Evolutionary conservation across 2,888 invertebrate species (phyloP).

Genomic region (Tinea pellionella): DNA sequence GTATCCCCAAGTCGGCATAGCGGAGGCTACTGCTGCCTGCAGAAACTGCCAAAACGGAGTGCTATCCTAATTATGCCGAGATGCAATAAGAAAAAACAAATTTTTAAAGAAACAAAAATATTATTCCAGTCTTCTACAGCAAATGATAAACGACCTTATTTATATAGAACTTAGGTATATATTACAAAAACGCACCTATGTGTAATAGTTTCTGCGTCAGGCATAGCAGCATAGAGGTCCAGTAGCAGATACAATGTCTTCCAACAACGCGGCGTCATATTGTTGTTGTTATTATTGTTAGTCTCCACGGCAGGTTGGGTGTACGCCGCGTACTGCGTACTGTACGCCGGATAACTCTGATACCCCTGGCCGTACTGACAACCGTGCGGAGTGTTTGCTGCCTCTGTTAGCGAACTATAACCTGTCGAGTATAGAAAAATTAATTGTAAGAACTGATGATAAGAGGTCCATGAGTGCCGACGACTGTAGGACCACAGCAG

Average conservation of each 20-base stretch:
- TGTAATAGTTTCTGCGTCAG: conserved; percentile 92
- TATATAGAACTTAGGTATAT: not conserved
- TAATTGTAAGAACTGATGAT: not conserved
- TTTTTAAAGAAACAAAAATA: too few species aligned
- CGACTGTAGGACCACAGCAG: too few species aligned
- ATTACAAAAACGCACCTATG: conserved; percentile 61
- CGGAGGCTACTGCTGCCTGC: too few species aligned
- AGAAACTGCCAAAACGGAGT: too few species aligned
- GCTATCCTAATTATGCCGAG: too few species aligned
- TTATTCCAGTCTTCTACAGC: too few species aligned
- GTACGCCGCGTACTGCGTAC: not conserved
- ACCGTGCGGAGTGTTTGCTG: conserved; percentile 72
- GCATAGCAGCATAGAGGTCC: conserved; percentile 93
- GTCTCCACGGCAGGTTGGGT: conserved; percentile 14
- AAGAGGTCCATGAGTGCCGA: too few species aligned
- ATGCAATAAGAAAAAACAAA: too few species aligned
- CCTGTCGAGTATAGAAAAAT: conserved; percentile 41
- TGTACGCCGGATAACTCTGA: conserved; percentile 7
- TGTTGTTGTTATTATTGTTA: conserved; percentile 20
- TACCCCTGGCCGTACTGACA: conserved; percentile 69
- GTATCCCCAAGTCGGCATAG: too few species aligned
- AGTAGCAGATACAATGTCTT: conserved; percentile 92
- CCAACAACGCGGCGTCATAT: conserved; percentile 86
- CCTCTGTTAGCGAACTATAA: conserved; percentile 85
- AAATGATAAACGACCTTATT: too few species aligned